phyloP scores from a whole-genome alignment of 2,888 invertebrate genomes.

The Lasioglossum pauxillum region DNA sequence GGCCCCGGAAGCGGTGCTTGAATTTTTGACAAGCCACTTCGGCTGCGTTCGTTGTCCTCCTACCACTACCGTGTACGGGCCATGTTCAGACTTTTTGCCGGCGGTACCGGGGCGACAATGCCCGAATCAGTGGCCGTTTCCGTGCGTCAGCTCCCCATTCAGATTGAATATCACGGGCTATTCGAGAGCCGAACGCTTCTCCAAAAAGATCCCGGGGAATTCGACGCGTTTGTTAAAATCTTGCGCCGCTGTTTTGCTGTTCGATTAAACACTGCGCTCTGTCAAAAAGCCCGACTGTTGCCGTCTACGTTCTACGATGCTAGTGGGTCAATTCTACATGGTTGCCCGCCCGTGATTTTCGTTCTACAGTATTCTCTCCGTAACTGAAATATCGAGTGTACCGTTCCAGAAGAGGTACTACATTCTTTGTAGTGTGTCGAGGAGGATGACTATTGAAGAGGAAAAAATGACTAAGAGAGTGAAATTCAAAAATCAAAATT shows the following conservation, averaged over 20 bases:
- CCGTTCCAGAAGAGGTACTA: background rate
- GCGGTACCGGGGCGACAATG: background rate
- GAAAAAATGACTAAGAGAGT: no score
- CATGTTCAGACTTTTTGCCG: slow-evolving; percentile 15
- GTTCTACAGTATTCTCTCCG: background rate
- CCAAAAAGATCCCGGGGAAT: slow-evolving; percentile 1
- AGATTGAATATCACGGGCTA: slow-evolving; percentile 13
- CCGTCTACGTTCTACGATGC: background rate
- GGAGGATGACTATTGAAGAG: no score
- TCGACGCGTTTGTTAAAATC: slow-evolving; percentile 1
- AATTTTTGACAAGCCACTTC: slow-evolving; percentile 33
- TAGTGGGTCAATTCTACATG: background rate
- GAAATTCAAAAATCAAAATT: no score
- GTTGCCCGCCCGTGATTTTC: background rate
- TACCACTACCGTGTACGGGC: background rate
- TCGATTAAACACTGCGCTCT: background rate
- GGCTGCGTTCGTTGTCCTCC: background rate
- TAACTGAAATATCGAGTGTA: no score
- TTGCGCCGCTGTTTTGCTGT: slow-evolving; percentile 6
- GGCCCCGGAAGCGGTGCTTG: slow-evolving; percentile 16
- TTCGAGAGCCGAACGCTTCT: background rate
- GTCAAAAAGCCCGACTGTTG: background rate
- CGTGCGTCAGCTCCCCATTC: slow-evolving; percentile 2
- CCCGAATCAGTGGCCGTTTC: slow-evolving; percentile 23
- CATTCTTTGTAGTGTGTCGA: background rate